Base-by-base conservation (phyloP, 2,888 invertebrate species). In the Drosophila atroscutellata region DNA sequence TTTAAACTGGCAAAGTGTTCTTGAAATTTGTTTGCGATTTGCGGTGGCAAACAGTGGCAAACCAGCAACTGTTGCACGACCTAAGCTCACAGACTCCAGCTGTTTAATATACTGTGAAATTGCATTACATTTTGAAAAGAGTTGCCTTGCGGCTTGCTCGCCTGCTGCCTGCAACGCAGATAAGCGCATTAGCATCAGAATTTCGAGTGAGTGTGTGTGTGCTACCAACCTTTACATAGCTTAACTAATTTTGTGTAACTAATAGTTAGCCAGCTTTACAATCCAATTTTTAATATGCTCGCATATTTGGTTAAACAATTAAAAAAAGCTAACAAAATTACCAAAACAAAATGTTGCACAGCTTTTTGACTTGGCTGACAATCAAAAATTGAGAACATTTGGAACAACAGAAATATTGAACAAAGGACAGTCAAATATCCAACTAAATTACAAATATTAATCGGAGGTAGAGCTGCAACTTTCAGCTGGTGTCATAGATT, bases 41-140 rank as follows among this genome's bases (percentile, higher is more conserved):
- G 79, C 73, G 79, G 76, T 77, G 57, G 73, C 66, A 70, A 45
- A 55, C 37, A 55, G 37, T 66, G n/a, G n/a, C n/a, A n/a, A n/a
- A 64, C 42, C 63, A 77, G 62, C 67, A 78, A 77, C 78, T 79
- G 79, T 73, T 79, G 79, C 79, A 79, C 39, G 24, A 18, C 20
- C 42, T 32, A 59, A 63, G 26, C 64, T 13, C 52, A 59, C 83
- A 83, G 80, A 75, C 81, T 75, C 72, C 80, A 80, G 73, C 81
- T 83, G 87, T 73, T 86, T 85, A 90, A 88, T 88, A 89, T 90
- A 77, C 86, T 85, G 86, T 87, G 83, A 88, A 89, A 89, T 90
- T 87, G 79, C 87, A 86, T 86, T 88, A 87, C 80, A 83, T 72
- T 85, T 85, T 76, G 72, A 81, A 79, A 77, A 84, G 84, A 77